Base-by-base conservation (phyloP, 2,888 invertebrate genomes). In the Dioctria linearis region DNA sequence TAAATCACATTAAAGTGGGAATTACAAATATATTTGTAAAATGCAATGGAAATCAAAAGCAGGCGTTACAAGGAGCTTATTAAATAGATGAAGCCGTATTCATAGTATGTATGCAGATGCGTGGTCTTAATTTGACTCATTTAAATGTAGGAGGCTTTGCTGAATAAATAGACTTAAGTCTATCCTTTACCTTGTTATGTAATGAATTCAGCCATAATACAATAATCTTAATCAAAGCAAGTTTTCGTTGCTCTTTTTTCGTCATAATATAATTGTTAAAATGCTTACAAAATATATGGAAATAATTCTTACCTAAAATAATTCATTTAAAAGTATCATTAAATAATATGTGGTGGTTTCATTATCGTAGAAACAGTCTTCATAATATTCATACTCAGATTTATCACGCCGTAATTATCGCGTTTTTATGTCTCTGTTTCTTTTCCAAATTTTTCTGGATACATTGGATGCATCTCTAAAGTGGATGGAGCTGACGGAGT, bases 401-500 rank as follows among this genome's bases (percentile, higher is more conserved):
- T 57, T 13, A 5, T 57, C n/a, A 67, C 3, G 49, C 8, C 46
- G 25, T 49, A 25, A 51, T 5, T 25, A 25, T 25, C 25, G 25
- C 25, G 25, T 25, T 25, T 13, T 92, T 94, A 95, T 90, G 95
- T 94, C 90, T 95, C 95, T 80, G 95, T 95, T 90, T 95, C 95
- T 89, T 95, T 95, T 85, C 93, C 92, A 88, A 91, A 94, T 87
- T 93, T 94, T 87, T 93, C 93, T 40, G 95, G 95, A 88, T 96
- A 96, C 82, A 95, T 95, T 4, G 95, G 95, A 80, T 94, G 93
- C 94, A 96, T 95, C 90, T 96, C 96, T 83, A 96, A 90, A 25
- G 96, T 96, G 78, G 95, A 95, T 0, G 96, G 96, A 3, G 96
- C 96, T 0, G 96, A 95, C 0, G 96, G 96, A 82, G 94, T 93